Percentiles rank a stretch among this genome's conserved stretches.
Evolutionary conservation across 1,140 invertebrate species (phyloP).

Genomic region (Cotesia vestalis): DNA sequence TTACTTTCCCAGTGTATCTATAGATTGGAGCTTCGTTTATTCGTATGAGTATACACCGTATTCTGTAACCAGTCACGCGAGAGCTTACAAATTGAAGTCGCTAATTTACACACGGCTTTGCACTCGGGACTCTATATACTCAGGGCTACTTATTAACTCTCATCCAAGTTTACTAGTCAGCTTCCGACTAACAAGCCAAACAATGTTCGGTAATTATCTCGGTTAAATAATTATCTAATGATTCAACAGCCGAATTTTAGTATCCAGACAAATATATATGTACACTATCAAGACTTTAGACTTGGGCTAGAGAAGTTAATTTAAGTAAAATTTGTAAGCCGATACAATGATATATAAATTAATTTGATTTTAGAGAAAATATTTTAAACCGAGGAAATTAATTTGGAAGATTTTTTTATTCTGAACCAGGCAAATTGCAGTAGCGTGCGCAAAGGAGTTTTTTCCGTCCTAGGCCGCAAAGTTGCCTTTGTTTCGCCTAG

Average conservation of each 20-base stretch:
- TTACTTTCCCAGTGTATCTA: not conserved
- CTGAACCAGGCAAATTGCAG: too few relatives aligned
- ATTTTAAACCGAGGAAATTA: too few relatives aligned
- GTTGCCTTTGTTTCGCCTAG: too few relatives aligned
- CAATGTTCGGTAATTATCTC: constrained; percentile 67
- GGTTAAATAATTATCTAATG: constrained; percentile 60
- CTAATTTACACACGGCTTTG: constrained; percentile 62
- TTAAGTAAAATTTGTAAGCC: too few relatives aligned
- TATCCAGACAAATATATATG: too few relatives aligned
- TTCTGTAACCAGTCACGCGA: constrained; percentile 53
- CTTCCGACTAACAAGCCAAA: constrained; percentile 63
- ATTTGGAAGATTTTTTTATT: too few relatives aligned
- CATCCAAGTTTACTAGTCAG: constrained; percentile 54
- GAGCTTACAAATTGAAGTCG: constrained; percentile 64
- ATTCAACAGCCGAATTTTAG: not conserved
- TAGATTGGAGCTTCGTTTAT: not conserved
- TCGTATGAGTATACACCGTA: constrained; percentile 23
- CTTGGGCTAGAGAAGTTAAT: too few relatives aligned
- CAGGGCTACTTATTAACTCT: constrained; percentile 60
- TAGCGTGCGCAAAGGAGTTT: too few relatives aligned
- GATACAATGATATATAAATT: too few relatives aligned
- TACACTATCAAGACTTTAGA: too few relatives aligned
- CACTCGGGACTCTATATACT: constrained; percentile 38
- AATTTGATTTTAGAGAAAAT: too few relatives aligned
- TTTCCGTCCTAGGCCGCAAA: too few relatives aligned